Evolutionary conservation across 2,797 vertebrate genomes (phyloP), one percentile per base, ranked within the genome.

Genomic region (Ctenochaetus hawaiiensis): DNA sequence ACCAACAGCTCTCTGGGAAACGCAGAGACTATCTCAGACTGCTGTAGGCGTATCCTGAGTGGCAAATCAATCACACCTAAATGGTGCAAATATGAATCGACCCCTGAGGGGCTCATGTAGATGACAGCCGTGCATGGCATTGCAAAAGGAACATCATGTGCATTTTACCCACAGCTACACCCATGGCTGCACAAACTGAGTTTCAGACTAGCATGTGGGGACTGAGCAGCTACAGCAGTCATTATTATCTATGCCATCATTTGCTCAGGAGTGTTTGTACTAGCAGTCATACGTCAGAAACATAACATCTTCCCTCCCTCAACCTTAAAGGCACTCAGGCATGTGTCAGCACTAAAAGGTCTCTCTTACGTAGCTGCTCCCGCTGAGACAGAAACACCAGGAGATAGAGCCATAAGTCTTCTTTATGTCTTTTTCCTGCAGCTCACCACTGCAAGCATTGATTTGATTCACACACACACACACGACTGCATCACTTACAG

Each of bases 21-120:
- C 39, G 75, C 77, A 52, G 79, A 83, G 64, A 84, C 23, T 18
- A 83, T 68, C 75, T 70, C 64, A 49, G 82, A 73, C 67, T 60
- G 74, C 78, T 78, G 75, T 75, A 57, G 86, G 88, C 78, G 7
- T 37, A 62, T 63, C 82, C 77, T 56, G 81, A 87, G 87, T 67
- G 68, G 75, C 73, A 59, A 89, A 94, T 95, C 91, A 91, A 94
- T 95, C 91, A 84, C 71, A 75, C 63, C 83, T 92, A 92, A 94
- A 94, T 89, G 90, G 84, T 83, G 80, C 71, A 91, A 91, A 94
- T 91, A 91, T 87, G 81, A 90, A 91, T 92, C 64, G 77, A 89
- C 85, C 80, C 88, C 69, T 45, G 0, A 56, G 86, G 85, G 88
- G 78, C 80, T 85, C 77, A 48, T 81, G 49, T 62, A 80, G 85